Base-by-base conservation (phyloP, 2,797 vertebrate species). In the Pangasius krempfi region DNA sequence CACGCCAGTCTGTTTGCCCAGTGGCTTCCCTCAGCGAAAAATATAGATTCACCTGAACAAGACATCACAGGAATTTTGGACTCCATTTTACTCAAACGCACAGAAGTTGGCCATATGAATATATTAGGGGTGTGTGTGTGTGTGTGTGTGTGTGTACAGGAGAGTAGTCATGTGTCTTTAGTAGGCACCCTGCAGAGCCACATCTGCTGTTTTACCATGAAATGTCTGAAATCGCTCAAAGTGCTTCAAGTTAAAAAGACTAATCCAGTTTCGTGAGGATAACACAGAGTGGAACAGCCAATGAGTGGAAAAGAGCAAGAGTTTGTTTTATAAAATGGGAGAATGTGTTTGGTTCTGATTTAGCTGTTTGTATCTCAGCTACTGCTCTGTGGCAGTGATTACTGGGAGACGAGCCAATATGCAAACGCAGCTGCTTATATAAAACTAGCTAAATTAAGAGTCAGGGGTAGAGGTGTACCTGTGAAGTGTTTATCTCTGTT, bases 1-100 rank as follows among this genome's bases (percentile, higher is more conserved):
- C 88, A 62, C 40, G 66, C 56, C 89, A 80, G 88, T 86, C 89
- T 90, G 88, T 92, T 89, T 87, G 85, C 87, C 83, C 83, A 80
- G 68, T 76, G 89, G 54, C 86, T 70, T 78, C 54, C 64, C 68
- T 82, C 79, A 40, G 12, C 44, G 60, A 47, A 64, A 44, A 68
- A 85, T 33, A 86, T 30, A 47, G 25, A 58, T 62, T 83, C 10
- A 78, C n/a, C n/a, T 68, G 52, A 82, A 82, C 68, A 87, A 79
- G 72, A 89, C 30, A 25, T 81, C 37, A 56, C 37, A 87, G n/a
- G n/a, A 18, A 78, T 52, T 54, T 52, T 52, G 25, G 25, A 30
- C 14, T 64, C 14, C 12, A 40, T 44, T 87, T 64, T 60, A 47
- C 64, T 72, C 10, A 56, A 81, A 40, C 1, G 27, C 3, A 50